These are phyloP conservation scores for Patiria pectinifera DNA, from an alignment of 53 echinoderm and acorn worm species.

Conservation along the genomic window DNA sequence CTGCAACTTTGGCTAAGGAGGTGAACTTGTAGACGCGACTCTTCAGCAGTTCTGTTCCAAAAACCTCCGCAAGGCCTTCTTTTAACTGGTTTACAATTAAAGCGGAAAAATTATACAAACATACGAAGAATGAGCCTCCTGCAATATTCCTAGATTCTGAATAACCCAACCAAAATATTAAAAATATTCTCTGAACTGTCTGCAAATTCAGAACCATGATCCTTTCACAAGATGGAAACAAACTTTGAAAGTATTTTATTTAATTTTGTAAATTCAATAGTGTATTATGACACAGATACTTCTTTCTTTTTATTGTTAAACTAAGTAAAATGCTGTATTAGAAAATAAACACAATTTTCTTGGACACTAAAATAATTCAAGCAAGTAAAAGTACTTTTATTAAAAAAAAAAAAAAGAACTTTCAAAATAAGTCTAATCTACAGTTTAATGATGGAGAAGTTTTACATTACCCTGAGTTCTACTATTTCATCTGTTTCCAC, in stretches of 20 bases:
- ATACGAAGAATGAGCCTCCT: neutral
- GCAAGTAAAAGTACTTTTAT: no score
- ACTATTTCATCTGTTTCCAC: conserved; percentile 88
- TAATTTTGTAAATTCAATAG: no score
- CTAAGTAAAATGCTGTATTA: no score
- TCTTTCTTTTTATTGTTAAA: no score
- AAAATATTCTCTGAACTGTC: no score
- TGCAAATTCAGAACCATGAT: no score
- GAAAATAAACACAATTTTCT: no score
- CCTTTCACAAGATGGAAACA: no score
- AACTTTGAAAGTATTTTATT: no score
- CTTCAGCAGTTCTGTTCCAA: conserved; percentile 91
- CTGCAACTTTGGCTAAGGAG: conserved; percentile 81
- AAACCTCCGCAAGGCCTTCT: conserved; percentile 92
- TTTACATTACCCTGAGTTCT: conserved; percentile 17
- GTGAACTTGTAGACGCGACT: conserved; percentile 84
- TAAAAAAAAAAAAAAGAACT: neutral
- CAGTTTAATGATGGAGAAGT: neutral
- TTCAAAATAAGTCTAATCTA: neutral
- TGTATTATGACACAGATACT: no score
- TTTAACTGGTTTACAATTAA: conserved; percentile 72
- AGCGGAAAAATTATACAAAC: neutral
- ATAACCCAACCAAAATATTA: no score
- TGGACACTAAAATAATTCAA: no score
- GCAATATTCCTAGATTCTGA: neutral